Base-by-base conservation (phyloP, 2,797 vertebrate genomes). In the Pelochelys cantorii region DNA sequence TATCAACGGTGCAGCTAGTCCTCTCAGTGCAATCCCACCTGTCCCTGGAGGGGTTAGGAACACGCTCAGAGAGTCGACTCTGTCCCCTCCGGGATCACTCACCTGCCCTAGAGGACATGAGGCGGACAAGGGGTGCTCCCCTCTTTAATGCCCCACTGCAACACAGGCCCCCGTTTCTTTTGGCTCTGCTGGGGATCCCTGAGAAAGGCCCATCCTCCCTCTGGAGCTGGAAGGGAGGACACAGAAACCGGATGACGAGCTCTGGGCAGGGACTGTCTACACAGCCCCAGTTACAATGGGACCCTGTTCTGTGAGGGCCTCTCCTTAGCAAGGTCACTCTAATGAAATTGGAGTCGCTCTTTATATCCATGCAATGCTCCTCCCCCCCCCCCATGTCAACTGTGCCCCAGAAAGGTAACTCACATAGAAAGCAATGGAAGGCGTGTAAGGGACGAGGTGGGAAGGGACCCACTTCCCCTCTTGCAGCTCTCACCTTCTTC, bases 401-500 rank as follows among this genome's bases (percentile, higher is more conserved):
- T 65, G 20, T 68, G 34, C 17, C 29, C 15, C 0, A 2, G 31
- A 17, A 18, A 68, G 65, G 15, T 68, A 68, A 68, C 34, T 68
- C 75, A 13, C 12, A 22, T 9, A 56, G 42, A 37, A 57, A 81
- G 57, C 23, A 22, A 37, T 5, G 71, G 13, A 27, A 54, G 22
- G 27, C 2, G 18, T 13, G 81, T 15, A 27, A 54, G 22, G 27
- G n/a, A 22, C 22, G 34, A 82, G 7, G 71, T 8, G 42, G 42
- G 42, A 5, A 48, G 42, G 8, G 42, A 48, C 42, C 42, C 42
- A 48, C 48, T 65, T 29, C 25, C 27, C 4, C 14, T 37, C 20
- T 52, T 18, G 18, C 11, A 6, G n/a, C 25, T 77, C 54, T 65
- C 57, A 97, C 98, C 92, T 94, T 97, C 90, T 83, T 93, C 31